These are phyloP conservation scores for Thripadectes ignobilis DNA, from an alignment of 2,797 vertebrate genomes.

Conservation along the genomic window DNA sequence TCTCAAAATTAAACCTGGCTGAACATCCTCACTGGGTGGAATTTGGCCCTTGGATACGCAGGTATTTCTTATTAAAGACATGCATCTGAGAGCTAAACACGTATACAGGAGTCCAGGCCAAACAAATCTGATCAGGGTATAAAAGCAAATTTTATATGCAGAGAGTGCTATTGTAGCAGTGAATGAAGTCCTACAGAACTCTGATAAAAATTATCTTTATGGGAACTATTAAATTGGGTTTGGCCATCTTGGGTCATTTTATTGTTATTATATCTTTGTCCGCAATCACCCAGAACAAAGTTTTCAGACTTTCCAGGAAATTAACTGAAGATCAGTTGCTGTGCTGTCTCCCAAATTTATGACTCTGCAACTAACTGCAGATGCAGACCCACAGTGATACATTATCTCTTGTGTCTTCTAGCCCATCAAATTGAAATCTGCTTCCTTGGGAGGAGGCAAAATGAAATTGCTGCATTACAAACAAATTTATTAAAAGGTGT, in stretches of 20 bases:
- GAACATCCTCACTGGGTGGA: neutral
- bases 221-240: neutral
- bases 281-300: neutral
- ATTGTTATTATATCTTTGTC: conserved; percentile 34
- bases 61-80: neutral
- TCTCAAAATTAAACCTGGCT: neutral
- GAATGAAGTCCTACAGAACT: neutral
- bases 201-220: neutral
- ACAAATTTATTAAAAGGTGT: conserved; percentile 48
- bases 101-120: neutral
- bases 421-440: conserved; percentile 36
- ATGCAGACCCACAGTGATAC: neutral
- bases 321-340: conserved; percentile 32
- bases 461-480: conserved; percentile 34
- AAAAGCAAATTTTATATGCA: neutral
- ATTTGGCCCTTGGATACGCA: neutral
- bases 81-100: neutral
- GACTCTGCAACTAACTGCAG: conserved; percentile 11
- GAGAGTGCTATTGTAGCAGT: neutral
- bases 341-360: conserved; percentile 44
- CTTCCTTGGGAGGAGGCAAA: conserved; percentile 20
- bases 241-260: neutral
- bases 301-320: conserved; percentile 56
- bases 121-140: neutral
- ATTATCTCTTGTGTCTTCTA: neutral